phyloP scores from a whole-genome alignment of 2,888 invertebrate species.

The Diaperis boleti region DNA sequence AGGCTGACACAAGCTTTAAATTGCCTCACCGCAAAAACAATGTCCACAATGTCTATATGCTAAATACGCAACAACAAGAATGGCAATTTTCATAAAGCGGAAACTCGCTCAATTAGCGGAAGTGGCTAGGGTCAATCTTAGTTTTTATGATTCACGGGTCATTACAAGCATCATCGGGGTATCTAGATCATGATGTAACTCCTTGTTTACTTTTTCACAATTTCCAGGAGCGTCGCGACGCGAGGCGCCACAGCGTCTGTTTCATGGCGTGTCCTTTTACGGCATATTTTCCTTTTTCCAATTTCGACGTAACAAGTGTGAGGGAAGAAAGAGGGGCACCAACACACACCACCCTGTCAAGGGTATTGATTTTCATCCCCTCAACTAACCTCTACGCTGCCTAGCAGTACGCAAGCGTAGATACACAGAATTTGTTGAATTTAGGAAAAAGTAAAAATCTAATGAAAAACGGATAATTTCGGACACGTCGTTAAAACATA shows the following conservation, averaged over 20 bases:
- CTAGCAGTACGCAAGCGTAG: constrained; percentile 37
- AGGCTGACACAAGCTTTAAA: not conserved
- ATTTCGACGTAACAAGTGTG: constrained; percentile 27
- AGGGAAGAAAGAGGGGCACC: constrained; percentile 15
- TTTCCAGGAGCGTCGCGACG: constrained; percentile 28
- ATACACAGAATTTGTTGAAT: constrained; percentile 19
- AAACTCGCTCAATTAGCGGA: constrained; percentile 31
- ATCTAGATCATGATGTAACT: constrained; percentile 7
- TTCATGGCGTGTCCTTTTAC: not conserved
- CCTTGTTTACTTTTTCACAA: not conserved
- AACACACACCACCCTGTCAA: constrained; percentile 37
- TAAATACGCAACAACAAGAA: constrained; percentile 20
- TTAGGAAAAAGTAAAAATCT: too few species aligned
- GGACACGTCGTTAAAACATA: too few species aligned
- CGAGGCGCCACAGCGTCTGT: constrained; percentile 5
- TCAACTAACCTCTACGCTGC: constrained; percentile 25
- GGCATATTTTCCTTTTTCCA: not conserved
- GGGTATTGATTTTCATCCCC: constrained; percentile 41
- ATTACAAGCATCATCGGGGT: not conserved
- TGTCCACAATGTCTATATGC: constrained; percentile 23
- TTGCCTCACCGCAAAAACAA: constrained; percentile 20
- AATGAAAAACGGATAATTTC: too few species aligned
- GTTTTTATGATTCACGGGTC: not conserved
- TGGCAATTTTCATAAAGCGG: constrained; percentile 36
- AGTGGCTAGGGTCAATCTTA: constrained; percentile 3